Conservation (phyloP, 2,888 invertebrate species). For the Erpobdella octoculata region DNA sequence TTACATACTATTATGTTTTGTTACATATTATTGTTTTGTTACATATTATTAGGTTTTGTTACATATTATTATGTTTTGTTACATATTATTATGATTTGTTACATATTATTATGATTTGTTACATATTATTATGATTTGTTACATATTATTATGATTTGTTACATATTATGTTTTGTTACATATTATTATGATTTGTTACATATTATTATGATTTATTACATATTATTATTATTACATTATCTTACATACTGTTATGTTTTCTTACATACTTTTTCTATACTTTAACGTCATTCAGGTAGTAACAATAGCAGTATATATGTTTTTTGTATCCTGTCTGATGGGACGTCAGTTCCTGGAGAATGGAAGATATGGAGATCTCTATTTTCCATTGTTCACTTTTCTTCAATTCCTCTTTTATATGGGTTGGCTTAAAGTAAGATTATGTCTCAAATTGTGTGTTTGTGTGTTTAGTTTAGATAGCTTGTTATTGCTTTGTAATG, state of each 20-base stretch:
- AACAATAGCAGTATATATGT: slow-evolving; percentile 78
- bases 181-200: neutral
- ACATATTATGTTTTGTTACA: neutral
- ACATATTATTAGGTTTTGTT: no score
- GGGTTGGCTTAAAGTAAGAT: slow-evolving; percentile 60
- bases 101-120: no score
- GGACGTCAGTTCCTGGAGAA: slow-evolving; percentile 66
- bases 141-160: neutral
- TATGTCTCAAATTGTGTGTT: no score
- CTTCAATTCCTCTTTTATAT: slow-evolving; percentile 65
- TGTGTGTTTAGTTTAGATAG: no score
- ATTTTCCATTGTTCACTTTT: slow-evolving; percentile 80
- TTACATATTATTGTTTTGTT: no score
- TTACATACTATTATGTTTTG: no score
- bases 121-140: neutral
- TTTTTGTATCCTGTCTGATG: slow-evolving; percentile 77
- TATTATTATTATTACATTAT: neutral
- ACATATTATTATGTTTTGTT: no score
- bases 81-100: neutral
- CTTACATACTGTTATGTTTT: neutral
- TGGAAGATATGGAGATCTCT: slow-evolving; percentile 63
- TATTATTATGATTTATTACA: neutral
- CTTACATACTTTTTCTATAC: neutral
- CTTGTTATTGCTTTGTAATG: no score
- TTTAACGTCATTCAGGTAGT: slow-evolving; percentile 63